phyloP scores from a whole-genome alignment of 2,797 vertebrate species.

The Tragopan temminckii region DNA sequence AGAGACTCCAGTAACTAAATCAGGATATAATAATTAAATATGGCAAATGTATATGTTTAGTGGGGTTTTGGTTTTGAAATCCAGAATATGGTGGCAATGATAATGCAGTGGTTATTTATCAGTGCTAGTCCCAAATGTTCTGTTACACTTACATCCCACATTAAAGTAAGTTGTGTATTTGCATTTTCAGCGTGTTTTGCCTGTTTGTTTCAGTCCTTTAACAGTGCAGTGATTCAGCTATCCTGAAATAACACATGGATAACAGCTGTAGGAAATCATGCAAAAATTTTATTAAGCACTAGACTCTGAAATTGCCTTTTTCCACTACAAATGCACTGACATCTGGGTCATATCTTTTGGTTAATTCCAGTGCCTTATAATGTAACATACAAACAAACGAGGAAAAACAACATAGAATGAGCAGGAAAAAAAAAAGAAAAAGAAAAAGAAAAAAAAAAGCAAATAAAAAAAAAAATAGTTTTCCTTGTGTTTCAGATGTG shows the following conservation, averaged over 20 bases:
- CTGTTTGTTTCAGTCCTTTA: conserved; percentile 46
- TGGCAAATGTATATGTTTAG: not conserved
- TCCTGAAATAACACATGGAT: conserved; percentile 68
- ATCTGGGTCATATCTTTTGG: conserved; percentile 66
- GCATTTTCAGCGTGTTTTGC: not conserved
- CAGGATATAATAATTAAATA: not conserved
- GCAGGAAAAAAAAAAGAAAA: not conserved
- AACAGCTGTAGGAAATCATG: conserved; percentile 73
- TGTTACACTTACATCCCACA: conserved; percentile 15
- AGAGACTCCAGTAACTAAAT: conserved; percentile 9
- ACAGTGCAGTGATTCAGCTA: conserved; percentile 36
- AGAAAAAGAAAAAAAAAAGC: not conserved
- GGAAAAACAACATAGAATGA: not conserved
- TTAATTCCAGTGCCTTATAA: conserved; percentile 51
- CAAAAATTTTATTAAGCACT: conserved; percentile 67
- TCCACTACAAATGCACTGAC: conserved; percentile 63
- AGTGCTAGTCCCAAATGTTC: not conserved
- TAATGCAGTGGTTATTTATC: conserved; percentile 40
- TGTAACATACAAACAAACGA: not conserved
- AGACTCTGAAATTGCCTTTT: conserved; percentile 70
- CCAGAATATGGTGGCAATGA: not conserved
- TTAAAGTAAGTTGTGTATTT: conserved; percentile 43
- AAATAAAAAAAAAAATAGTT: not conserved
- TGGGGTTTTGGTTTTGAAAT: conserved; percentile 17
- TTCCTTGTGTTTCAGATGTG: not conserved